Percentiles rank a stretch among this genome's conserved stretches.
These are phyloP conservation scores for Phyllostomus hastatus DNA, from an alignment of 2,113 vertebrate species.

Conservation along the genomic window DNA sequence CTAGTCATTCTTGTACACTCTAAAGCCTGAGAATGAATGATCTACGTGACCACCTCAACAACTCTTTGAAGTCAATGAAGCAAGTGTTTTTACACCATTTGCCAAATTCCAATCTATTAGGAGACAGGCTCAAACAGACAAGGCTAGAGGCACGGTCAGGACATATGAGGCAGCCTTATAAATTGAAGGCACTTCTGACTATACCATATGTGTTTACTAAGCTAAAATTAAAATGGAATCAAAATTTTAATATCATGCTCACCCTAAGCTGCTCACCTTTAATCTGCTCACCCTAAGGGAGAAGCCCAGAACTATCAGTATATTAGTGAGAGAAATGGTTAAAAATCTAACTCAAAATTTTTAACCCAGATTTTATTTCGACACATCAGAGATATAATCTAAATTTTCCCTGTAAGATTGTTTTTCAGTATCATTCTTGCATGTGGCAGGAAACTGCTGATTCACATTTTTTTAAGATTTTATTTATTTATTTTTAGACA, in stretches of 20 bases:
- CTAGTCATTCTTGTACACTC: too few species aligned
- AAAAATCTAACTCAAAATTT: not conserved
- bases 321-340: not conserved
- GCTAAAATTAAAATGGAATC: not conserved
- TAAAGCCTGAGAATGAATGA: not conserved
- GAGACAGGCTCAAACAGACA: not conserved
- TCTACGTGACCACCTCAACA: not conserved
- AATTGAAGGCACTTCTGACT: not conserved
- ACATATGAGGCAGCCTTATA: not conserved
- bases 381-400: not conserved
- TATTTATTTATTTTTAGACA: too few species aligned
- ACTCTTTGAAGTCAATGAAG: not conserved
- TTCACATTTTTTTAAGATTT: too few species aligned
- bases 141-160: not conserved
- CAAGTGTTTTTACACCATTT: not conserved
- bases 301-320: not conserved
- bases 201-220: not conserved
- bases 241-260: not conserved
- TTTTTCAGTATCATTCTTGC: slow-evolving; percentile 55
- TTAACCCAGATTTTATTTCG: not conserved
- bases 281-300: not conserved
- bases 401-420: slow-evolving; percentile 39
- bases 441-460: slow-evolving; percentile 15
- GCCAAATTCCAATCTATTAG: not conserved
- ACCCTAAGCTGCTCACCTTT: too few species aligned